A percentile compares a stretch with the other conserved stretches of the same genome.
Evolutionary conservation across 2,797 vertebrate species (phyloP).

Genomic region (Cyprinodon diabolis): DNA sequence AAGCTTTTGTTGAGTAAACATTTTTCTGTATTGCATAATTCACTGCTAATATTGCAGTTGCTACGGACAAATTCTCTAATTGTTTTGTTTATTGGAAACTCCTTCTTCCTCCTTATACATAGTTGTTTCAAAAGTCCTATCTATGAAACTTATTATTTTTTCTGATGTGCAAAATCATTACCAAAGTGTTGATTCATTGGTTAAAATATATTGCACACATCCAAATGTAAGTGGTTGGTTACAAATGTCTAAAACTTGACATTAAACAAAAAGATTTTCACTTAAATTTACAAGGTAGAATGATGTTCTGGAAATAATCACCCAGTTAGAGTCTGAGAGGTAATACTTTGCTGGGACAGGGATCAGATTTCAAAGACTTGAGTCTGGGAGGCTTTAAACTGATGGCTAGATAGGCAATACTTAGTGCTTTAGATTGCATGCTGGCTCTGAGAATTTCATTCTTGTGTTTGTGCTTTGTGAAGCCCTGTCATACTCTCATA

Average conservation of each 20-base stretch:
- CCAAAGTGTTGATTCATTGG: slow-evolving; percentile 24
- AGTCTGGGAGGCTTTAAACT: slow-evolving; percentile 77
- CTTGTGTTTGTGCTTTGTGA: slow-evolving; percentile 40
- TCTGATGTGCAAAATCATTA: slow-evolving; percentile 26
- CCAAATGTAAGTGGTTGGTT: slow-evolving; percentile 25
- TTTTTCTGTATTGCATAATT: slow-evolving; percentile 29
- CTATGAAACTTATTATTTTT: slow-evolving; percentile 21
- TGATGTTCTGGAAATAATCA: slow-evolving; percentile 89
- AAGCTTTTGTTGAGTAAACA: slow-evolving; percentile 35
- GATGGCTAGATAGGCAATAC: slow-evolving; percentile 73
- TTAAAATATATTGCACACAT: slow-evolving; percentile 57
- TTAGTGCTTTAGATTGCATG: slow-evolving; percentile 54
- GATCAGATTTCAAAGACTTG: slow-evolving; percentile 87
- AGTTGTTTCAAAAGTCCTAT: slow-evolving; percentile 37
- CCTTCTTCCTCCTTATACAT: not conserved
- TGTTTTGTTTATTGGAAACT: slow-evolving; percentile 4
- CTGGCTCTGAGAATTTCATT: slow-evolving; percentile 57
- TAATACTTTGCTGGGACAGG: slow-evolving; percentile 78
- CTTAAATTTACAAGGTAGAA: slow-evolving; percentile 76
- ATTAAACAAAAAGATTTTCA: slow-evolving; percentile 71
- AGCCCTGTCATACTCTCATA: slow-evolving; percentile 35
- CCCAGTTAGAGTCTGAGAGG: slow-evolving; percentile 79
- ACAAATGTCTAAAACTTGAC: slow-evolving; percentile 80
- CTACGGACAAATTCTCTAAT: slow-evolving; percentile 13
- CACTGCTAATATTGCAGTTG: slow-evolving; percentile 13